Conservation (phyloP, 2,797 vertebrate genomes). For the Vespertilio murinus region DNA sequence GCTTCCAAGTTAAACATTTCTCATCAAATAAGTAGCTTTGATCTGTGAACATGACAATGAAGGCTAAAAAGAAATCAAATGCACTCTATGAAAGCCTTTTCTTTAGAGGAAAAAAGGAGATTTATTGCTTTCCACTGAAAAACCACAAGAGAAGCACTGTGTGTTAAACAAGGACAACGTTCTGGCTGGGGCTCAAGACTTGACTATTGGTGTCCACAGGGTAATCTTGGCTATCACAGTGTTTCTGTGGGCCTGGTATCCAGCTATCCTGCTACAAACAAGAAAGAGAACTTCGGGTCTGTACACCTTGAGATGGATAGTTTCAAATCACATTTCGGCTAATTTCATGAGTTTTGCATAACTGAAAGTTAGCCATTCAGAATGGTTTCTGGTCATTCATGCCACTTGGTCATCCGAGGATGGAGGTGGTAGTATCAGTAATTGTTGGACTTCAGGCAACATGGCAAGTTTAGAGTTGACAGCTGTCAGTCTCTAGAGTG, state of each 20-base stretch:
- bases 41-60: conserved; percentile 49
- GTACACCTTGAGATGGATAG: not conserved
- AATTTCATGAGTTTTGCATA: not conserved
- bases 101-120: conserved; percentile 16
- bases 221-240: not conserved
- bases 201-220: not conserved
- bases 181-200: not conserved
- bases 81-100: conserved; percentile 35
- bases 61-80: conserved; percentile 51
- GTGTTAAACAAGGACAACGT: not conserved
- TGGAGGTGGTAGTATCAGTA: not conserved
- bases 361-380: not conserved
- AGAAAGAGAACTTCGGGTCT: not conserved
- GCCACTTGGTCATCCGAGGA: not conserved
- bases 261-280: not conserved
- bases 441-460: not conserved
- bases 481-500: not conserved
- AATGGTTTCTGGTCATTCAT: not conserved
- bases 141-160: not conserved
- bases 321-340: not conserved
- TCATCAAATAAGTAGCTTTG: conserved; percentile 62
- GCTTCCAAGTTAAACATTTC: conserved; percentile 47
- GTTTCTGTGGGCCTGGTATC: not conserved
- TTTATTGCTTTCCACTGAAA: conserved; percentile 34
- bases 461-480: not conserved